Conservation (phyloP, 35 echinoderm and acorn worm genomes). For the Apostichopus parvimensis region DNA sequence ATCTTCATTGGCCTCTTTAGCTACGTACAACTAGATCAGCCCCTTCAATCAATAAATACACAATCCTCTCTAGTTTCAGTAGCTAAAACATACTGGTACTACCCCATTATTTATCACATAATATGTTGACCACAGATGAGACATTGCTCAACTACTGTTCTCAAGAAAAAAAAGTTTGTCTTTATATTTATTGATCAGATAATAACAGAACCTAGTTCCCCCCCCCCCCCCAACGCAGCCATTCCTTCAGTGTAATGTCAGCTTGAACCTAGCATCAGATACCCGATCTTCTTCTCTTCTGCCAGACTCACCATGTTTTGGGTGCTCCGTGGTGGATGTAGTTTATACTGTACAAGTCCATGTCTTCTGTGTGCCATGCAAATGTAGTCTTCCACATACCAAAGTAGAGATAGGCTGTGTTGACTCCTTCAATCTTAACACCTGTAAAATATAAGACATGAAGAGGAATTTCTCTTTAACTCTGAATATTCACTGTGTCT, state of each 20-base stretch:
- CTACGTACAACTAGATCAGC: too few relatives aligned
- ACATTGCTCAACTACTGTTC: too few relatives aligned
- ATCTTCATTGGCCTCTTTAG: conserved; percentile 25
- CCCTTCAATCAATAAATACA: too few relatives aligned
- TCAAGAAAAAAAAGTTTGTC: not conserved
- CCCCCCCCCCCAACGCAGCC: not conserved
- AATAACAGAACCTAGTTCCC: too few relatives aligned
- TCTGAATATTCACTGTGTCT: too few relatives aligned
- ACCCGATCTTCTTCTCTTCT: not conserved
- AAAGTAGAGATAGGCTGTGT: conserved; percentile 99
- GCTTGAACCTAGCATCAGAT: not conserved
- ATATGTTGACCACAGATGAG: too few relatives aligned
- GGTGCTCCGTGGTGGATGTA: conserved; percentile 98
- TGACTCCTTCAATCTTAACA: conserved; percentile 99
- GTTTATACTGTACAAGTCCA: conserved; percentile 99
- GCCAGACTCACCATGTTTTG: conserved; percentile 83
- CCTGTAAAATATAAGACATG: conserved; percentile 19
- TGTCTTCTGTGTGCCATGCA: conserved; percentile 99
- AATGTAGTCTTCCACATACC: conserved; percentile 99
- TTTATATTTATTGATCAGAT: not conserved
- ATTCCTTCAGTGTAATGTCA: too few relatives aligned
- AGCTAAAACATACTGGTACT: too few relatives aligned
- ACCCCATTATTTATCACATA: too few relatives aligned
- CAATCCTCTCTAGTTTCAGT: too few relatives aligned
- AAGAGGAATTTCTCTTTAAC: too few relatives aligned